phyloP scores from a whole-genome alignment of 2,113 vertebrate species.

The Rhabdornis inornatus region DNA sequence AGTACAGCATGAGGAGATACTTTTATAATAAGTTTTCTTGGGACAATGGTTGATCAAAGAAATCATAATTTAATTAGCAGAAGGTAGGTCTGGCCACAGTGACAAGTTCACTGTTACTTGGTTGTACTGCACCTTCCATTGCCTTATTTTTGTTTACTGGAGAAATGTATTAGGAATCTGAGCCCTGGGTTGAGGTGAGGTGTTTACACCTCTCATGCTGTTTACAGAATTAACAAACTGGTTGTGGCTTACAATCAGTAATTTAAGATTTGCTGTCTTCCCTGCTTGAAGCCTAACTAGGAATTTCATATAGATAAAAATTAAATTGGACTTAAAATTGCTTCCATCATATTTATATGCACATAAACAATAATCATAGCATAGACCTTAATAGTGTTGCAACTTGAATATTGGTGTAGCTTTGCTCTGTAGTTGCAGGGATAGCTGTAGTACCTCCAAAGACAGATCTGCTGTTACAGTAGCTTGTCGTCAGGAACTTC shows the following conservation, averaged over 20 bases:
- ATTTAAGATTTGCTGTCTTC: not conserved
- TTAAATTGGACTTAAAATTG: not conserved
- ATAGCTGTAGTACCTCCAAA: not conserved
- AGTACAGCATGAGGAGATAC: not conserved
- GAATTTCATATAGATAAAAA: not conserved
- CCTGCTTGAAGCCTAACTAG: not conserved
- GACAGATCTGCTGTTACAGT: not conserved
- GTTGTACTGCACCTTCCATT: not conserved
- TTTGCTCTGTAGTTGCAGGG: not conserved
- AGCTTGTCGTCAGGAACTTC: not conserved
- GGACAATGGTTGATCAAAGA: not conserved
- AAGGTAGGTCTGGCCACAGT: not conserved
- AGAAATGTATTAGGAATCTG: not conserved
- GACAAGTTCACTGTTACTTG: not conserved
- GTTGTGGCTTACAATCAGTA: not conserved
- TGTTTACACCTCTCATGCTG: not conserved
- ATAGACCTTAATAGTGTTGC: not conserved
- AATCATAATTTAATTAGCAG: not conserved
- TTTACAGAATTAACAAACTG: not conserved
- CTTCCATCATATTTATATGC: not conserved
- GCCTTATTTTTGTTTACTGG: not conserved
- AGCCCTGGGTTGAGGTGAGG: not conserved
- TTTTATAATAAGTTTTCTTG: not conserved
- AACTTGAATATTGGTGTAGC: not conserved
- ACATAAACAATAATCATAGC: not conserved